These are phyloP conservation scores for Aphidius ervi DNA, from an alignment of 1,140 invertebrate species.

Conservation along the genomic window DNA sequence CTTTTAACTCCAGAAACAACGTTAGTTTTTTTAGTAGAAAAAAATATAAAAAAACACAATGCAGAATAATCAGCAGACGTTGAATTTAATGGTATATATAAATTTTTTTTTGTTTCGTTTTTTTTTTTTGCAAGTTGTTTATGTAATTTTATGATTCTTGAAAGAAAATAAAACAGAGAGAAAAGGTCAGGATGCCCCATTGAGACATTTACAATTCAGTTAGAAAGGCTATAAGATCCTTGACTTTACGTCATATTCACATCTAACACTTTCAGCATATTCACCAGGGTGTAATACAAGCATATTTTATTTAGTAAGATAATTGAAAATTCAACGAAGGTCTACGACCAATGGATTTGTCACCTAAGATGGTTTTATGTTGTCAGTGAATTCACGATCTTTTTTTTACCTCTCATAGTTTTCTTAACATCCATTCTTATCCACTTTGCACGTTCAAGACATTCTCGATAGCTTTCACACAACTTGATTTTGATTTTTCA, in stretches of 20 bases:
- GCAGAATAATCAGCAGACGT: not conserved
- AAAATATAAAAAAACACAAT: not conserved
- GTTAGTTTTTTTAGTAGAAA: not conserved
- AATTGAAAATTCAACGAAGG: constrained; percentile 43
- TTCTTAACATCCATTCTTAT: not conserved
- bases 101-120: constrained; percentile 23
- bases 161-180: too few species aligned
- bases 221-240: constrained; percentile 26
- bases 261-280: constrained; percentile 18
- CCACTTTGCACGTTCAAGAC: constrained; percentile 1
- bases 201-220: constrained; percentile 37
- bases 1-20: constrained; percentile 32
- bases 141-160: constrained; percentile 13
- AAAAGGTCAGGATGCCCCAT: constrained; percentile 16
- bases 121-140: constrained; percentile 24
- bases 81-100: constrained; percentile 23
- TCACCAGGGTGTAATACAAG: constrained; percentile 15
- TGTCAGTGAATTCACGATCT: constrained; percentile 32
- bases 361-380: constrained; percentile 40
- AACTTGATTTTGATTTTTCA: too few species aligned
- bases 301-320: constrained; percentile 43
- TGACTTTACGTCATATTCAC: constrained; percentile 35
- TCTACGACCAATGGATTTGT: constrained; percentile 43
- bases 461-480: not conserved
- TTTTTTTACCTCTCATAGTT: not conserved